Percentiles rank a stretch among this genome's conserved stretches.
These are phyloP conservation scores for Anser brachyrhynchus DNA, from an alignment of 2,113 vertebrate species.

Conservation along the genomic window DNA sequence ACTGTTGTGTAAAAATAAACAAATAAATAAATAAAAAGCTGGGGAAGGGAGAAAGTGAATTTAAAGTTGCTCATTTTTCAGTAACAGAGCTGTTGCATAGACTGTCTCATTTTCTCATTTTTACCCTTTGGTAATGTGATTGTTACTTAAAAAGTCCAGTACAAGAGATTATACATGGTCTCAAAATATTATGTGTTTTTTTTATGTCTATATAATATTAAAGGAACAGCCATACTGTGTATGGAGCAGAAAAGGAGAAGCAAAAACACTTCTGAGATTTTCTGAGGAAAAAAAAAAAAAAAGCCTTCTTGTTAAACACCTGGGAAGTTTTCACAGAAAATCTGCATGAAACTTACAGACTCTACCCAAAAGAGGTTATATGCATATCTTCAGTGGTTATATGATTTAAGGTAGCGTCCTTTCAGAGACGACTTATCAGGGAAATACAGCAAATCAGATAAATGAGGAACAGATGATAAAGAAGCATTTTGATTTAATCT, in stretches of 20 bases:
- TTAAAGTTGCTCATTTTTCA: neutral
- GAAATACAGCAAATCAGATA: neutral
- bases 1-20: neutral
- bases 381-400: neutral
- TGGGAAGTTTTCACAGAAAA: neutral
- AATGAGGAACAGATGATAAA: neutral
- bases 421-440: neutral
- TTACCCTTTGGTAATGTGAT: neutral
- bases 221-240: neutral
- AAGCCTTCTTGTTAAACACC: neutral
- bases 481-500: neutral
- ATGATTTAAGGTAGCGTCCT: neutral
- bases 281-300: neutral
- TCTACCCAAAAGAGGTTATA: neutral
- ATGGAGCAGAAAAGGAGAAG: neutral
- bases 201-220: neutral
- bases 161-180: neutral
- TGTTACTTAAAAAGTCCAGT: neutral
- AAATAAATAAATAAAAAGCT: neutral
- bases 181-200: neutral
- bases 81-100: neutral
- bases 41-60: neutral
- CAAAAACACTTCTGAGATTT: neutral
- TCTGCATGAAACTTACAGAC: neutral
- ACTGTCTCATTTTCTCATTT: neutral